Evolutionary conservation across 2,888 invertebrate genomes (phyloP).

Genomic region (Cylloceria caligata): DNA sequence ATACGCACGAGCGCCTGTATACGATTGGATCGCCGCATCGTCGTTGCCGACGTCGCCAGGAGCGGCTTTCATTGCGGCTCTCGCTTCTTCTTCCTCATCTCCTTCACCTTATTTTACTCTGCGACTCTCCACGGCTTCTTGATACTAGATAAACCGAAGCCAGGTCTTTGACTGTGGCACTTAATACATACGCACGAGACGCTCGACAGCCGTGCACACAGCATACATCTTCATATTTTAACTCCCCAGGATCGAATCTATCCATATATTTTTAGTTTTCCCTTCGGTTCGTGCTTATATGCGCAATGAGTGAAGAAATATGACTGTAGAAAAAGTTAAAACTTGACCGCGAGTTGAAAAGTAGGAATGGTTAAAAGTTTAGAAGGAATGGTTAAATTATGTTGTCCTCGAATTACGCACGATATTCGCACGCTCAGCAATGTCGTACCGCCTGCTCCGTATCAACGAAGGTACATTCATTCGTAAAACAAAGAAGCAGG

Average conservation of each 20-base stretch:
- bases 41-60: constrained; percentile 63
- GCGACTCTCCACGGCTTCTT: constrained; percentile 32
- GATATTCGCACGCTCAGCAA: neutral
- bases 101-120: constrained; percentile 14
- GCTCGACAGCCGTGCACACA: neutral
- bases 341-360: no score
- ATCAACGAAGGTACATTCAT: neutral
- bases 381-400: no score
- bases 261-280: neutral
- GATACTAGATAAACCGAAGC: constrained; percentile 56
- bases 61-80: constrained; percentile 67
- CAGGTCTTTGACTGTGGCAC: constrained; percentile 52
- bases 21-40: constrained; percentile 74
- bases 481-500: neutral
- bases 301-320: no score
- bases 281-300: no score
- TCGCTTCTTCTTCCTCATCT: constrained; percentile 20
- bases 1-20: constrained; percentile 69
- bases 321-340: no score
- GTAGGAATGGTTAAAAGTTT: no score
- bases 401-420: neutral
- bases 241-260: neutral
- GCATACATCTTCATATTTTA: neutral
- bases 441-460: neutral
- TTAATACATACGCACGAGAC: constrained; percentile 21